Percentiles rank a stretch among this genome's conserved stretches.
Conservation (phyloP, 2,797 vertebrate species). For the Halcyon smyrnensis region DNA sequence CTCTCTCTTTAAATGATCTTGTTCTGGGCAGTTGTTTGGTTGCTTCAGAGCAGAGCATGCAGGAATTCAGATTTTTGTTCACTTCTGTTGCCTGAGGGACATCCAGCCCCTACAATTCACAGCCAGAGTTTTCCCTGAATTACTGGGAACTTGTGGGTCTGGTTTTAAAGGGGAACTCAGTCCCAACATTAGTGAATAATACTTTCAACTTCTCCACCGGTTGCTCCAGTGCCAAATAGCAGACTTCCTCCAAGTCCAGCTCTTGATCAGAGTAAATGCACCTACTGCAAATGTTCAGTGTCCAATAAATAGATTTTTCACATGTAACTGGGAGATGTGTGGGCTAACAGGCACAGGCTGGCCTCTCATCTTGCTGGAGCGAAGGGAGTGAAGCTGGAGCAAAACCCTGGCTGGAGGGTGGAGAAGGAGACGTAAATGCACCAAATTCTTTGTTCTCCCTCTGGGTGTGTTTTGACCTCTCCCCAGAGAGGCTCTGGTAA, state of each 20-base stretch:
- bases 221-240: neutral
- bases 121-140: neutral
- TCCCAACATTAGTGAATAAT: neutral
- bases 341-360: neutral
- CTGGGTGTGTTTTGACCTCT: neutral
- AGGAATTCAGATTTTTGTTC: neutral
- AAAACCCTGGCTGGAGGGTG: neutral
- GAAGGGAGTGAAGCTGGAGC: neutral
- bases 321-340: neutral
- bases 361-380: accelerated
- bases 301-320: neutral
- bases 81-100: neutral
- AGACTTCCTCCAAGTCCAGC: neutral
- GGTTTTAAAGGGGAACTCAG: neutral
- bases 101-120: accelerated
- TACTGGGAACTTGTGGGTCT: neutral
- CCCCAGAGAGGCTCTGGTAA: neutral
- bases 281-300: neutral
- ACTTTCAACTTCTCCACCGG: neutral
- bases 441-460: neutral
- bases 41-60: neutral
- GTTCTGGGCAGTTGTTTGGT: neutral
- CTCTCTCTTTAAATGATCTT: neutral
- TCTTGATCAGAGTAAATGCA: neutral
- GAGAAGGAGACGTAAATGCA: neutral